Evolutionary conservation across 2,888 invertebrate genomes (phyloP).

Genomic region (Zhengitettix transpicula): DNA sequence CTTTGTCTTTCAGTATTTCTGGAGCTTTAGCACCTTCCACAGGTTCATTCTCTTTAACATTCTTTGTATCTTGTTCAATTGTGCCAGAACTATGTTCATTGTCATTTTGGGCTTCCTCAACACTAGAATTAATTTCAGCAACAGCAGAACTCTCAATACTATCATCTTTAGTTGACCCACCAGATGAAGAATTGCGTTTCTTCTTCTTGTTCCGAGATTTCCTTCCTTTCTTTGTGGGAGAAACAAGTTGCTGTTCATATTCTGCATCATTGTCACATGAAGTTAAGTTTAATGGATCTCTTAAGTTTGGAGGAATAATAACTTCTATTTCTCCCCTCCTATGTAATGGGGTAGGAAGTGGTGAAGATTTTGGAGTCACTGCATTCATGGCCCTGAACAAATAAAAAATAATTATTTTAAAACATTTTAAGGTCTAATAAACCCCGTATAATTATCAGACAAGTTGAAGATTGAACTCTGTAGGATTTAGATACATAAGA

Average conservation of each 20-base stretch:
- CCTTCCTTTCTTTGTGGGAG: conserved; percentile 41
- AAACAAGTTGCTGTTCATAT: conserved; percentile 63
- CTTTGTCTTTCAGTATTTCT: conserved; percentile 31
- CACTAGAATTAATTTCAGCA: background rate
- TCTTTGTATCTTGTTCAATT: conserved; percentile 1
- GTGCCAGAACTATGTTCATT: conserved; percentile 19
- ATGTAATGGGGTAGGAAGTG: conserved; percentile 66
- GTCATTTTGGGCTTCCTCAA: conserved; percentile 18
- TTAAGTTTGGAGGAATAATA: conserved; percentile 80
- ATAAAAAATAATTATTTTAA: background rate
- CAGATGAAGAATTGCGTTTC: conserved; percentile 28
- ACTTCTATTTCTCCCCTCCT: conserved; percentile 72
- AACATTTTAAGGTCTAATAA: background rate
- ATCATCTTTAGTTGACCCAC: conserved; percentile 27
- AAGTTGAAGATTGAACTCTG: too few relatives aligned
- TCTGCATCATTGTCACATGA: conserved; percentile 58
- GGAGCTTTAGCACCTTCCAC: conserved; percentile 17
- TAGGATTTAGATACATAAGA: too few relatives aligned
- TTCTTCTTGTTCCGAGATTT: conserved; percentile 52
- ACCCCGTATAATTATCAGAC: too few relatives aligned
- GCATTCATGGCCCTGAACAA: conserved; percentile 55
- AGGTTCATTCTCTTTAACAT: conserved; percentile 22
- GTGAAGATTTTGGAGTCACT: conserved; percentile 86
- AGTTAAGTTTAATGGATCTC: conserved; percentile 73
- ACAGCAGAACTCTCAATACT: background rate